Percentiles rank a stretch among this genome's conserved stretches.
Evolutionary conservation across 2,113 vertebrate species (phyloP).

Genomic region (Acrocephalus kingi): DNA sequence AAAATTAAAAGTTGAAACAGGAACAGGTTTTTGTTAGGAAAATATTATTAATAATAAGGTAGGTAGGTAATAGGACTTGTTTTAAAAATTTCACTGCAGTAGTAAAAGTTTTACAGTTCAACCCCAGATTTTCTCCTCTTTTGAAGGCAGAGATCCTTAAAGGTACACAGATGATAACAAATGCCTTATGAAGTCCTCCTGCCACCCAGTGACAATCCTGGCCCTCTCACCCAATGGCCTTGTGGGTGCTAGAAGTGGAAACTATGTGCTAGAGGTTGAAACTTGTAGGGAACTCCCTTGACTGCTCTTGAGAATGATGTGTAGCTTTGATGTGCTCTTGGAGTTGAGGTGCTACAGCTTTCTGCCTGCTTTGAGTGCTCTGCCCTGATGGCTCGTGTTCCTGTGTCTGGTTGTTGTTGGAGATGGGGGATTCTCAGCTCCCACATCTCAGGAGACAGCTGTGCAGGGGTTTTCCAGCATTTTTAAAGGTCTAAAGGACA

Average conservation of each 20-base stretch:
- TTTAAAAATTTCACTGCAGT: neutral
- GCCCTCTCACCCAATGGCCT: accelerated
- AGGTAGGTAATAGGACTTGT: neutral
- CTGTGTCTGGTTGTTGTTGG: neutral
- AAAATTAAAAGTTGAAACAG: neutral
- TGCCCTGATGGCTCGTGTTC: accelerated
- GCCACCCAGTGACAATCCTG: accelerated
- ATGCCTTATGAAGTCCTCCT: neutral
- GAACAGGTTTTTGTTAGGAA: neutral
- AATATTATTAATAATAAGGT: neutral
- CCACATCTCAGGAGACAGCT: neutral
- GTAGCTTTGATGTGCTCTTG: neutral
- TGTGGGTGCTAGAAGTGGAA: neutral
- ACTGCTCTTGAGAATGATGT: neutral
- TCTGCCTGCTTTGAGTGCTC: neutral
- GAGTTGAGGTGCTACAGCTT: neutral
- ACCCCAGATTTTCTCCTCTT: neutral
- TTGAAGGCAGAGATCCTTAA: neutral
- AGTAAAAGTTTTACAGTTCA: neutral
- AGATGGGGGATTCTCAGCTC: neutral
- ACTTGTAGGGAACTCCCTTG: neutral
- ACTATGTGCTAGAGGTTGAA: neutral
- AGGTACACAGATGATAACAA: neutral
- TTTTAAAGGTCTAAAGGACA: neutral
- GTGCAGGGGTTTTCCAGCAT: neutral